Evolutionary conservation across 2,797 vertebrate species (phyloP).

Genomic region (Argya squamiceps): DNA sequence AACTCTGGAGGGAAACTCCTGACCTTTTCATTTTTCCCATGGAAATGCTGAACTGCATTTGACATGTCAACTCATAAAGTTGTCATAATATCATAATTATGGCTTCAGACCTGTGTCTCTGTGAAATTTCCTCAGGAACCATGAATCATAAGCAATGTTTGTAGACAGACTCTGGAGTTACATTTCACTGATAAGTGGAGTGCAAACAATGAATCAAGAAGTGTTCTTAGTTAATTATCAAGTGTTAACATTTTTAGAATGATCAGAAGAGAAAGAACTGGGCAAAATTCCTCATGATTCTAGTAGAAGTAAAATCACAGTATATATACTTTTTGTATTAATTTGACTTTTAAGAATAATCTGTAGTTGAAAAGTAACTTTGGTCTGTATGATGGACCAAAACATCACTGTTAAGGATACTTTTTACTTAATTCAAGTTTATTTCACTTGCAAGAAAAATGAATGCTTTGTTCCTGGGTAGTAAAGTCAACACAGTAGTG

Average conservation of each 20-base stretch:
- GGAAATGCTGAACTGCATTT: neutral
- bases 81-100: neutral
- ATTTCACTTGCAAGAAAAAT: neutral
- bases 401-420: neutral
- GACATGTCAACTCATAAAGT: neutral
- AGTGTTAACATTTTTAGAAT: neutral
- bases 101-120: neutral
- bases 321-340: neutral
- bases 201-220: neutral
- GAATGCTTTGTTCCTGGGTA: neutral
- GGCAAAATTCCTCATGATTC: neutral
- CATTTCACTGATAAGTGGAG: neutral
- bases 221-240: neutral
- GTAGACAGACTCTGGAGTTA: neutral
- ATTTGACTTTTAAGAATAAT: neutral
- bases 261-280: neutral
- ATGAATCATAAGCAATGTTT: neutral
- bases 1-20: neutral
- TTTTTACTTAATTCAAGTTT: neutral
- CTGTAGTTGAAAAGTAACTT: neutral
- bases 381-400: neutral
- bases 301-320: neutral
- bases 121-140: slow-evolving; percentile 34
- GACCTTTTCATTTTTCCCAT: slow-evolving; percentile 6
- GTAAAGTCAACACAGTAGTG: neutral